Percentiles rank a stretch among this genome's conserved stretches.
These are phyloP conservation scores for Ardeotis arabs DNA, from an alignment of 2,113 vertebrate genomes.

Conservation along the genomic window DNA sequence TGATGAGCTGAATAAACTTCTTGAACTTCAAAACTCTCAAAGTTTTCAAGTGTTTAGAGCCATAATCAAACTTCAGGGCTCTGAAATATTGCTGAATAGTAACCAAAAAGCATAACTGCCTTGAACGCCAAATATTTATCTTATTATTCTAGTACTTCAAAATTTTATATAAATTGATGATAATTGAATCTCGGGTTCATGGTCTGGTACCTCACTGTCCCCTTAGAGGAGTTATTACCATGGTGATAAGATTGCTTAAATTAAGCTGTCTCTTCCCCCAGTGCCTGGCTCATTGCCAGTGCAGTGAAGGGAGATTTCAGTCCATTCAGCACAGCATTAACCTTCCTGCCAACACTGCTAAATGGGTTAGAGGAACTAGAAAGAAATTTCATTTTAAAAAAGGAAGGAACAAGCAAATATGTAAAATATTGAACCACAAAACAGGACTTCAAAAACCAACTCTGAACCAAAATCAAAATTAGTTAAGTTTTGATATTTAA, in stretches of 20 bases:
- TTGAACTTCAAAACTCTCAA: background rate
- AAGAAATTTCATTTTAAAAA: constrained; percentile 3
- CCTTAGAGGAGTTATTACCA: constrained; percentile 51
- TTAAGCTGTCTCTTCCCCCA: constrained; percentile 53
- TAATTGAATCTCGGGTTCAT: constrained; percentile 57
- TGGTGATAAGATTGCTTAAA: constrained; percentile 56
- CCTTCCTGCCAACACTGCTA: constrained; percentile 48
- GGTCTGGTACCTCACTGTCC: constrained; percentile 40
- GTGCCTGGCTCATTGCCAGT: constrained; percentile 42
- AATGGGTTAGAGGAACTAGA: constrained; percentile 21
- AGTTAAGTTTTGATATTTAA: background rate
- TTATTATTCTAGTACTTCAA: background rate
- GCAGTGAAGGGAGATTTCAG: constrained; percentile 63
- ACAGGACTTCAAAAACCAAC: background rate
- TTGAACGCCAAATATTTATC: constrained; percentile 12
- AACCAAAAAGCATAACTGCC: background rate
- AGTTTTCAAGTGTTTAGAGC: background rate
- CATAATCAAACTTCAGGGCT: background rate
- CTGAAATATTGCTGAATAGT: background rate
- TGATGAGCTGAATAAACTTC: background rate
- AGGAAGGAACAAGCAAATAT: constrained; percentile 2
- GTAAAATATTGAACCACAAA: background rate
- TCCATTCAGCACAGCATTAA: constrained; percentile 65
- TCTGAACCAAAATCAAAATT: background rate
- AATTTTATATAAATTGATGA: constrained; percentile 52